Conservation (phyloP, 1,140 invertebrate genomes). For the Nasonia vitripennis region DNA sequence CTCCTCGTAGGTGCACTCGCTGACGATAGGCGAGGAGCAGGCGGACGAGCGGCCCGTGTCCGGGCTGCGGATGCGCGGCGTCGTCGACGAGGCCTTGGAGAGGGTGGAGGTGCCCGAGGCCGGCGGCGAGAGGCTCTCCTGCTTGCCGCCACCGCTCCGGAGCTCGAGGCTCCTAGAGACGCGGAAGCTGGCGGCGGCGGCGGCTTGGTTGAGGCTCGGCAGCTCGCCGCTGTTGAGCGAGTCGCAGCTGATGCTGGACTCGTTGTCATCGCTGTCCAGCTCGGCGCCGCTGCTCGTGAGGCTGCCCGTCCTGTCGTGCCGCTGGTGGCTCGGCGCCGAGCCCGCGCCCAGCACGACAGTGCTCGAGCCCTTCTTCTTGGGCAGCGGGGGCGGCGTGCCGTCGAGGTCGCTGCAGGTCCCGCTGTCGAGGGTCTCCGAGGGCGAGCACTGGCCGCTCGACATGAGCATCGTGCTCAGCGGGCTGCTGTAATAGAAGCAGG, state of each 20-base stretch:
- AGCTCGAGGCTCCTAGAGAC: conserved; percentile 61
- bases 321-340: conserved; percentile 28
- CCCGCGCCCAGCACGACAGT: conserved; percentile 57
- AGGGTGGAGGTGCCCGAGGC: conserved; percentile 56
- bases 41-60: conserved; percentile 40
- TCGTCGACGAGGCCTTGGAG: conserved; percentile 64
- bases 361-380: conserved; percentile 78
- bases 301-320: conserved; percentile 74
- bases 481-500: conserved; percentile 77
- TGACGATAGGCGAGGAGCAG: conserved; percentile 71
- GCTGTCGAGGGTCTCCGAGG: conserved; percentile 86
- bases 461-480: conserved; percentile 75
- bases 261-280: conserved; percentile 81
- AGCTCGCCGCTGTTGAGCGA: conserved; percentile 82
- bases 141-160: neutral
- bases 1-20: conserved; percentile 82
- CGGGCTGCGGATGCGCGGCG: conserved; percentile 59
- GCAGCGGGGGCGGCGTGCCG: conserved; percentile 82
- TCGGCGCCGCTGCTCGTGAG: conserved; percentile 77
- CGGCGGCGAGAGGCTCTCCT: neutral
- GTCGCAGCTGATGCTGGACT: conserved; percentile 83
- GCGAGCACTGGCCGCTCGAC: conserved; percentile 86
- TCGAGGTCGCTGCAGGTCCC: conserved; percentile 89
- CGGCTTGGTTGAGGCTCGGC: conserved; percentile 74
- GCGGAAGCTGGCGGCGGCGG: conserved; percentile 65